phyloP scores from a whole-genome alignment of 2,888 invertebrate species.

The Calephelis perditalis region DNA sequence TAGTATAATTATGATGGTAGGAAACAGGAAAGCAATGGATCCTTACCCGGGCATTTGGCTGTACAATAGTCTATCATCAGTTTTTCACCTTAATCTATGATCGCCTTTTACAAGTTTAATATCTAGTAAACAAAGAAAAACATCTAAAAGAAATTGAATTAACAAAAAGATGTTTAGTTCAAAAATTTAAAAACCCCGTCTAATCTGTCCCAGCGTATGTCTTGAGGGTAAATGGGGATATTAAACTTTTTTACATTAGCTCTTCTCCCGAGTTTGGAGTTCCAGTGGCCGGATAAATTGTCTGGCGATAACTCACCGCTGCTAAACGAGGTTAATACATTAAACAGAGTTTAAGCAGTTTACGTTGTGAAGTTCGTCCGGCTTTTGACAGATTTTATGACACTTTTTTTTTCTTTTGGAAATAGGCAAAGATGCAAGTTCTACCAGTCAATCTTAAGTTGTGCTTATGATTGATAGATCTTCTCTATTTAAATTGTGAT shows the following conservation, averaged over 20 bases:
- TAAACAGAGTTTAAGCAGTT: slow-evolving; percentile 61
- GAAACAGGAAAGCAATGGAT: too few species aligned
- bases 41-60: too few species aligned
- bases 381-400: slow-evolving; percentile 11
- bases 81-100: too few species aligned
- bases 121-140: neutral
- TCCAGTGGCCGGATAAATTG: slow-evolving; percentile 53
- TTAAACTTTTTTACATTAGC: slow-evolving; percentile 64
- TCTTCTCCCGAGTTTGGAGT: slow-evolving; percentile 48
- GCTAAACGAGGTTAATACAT: slow-evolving; percentile 69
- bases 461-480: too few species aligned
- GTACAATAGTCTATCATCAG: too few species aligned
- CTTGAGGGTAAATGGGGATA: slow-evolving; percentile 49
- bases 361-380: slow-evolving; percentile 7
- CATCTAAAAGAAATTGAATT: neutral
- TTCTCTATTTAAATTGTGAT: too few species aligned
- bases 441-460: neutral
- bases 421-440: neutral
- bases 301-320: slow-evolving; percentile 58
- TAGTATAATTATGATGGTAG: too few species aligned
- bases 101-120: too few species aligned
- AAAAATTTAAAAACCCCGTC: slow-evolving; percentile 16
- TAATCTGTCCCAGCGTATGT: slow-evolving; percentile 30
- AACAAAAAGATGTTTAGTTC: slow-evolving; percentile 15
- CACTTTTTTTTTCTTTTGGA: slow-evolving; percentile 8